These are phyloP conservation scores for Cerastis rubricosa DNA, from an alignment of 2,888 invertebrate genomes.

Conservation along the genomic window DNA sequence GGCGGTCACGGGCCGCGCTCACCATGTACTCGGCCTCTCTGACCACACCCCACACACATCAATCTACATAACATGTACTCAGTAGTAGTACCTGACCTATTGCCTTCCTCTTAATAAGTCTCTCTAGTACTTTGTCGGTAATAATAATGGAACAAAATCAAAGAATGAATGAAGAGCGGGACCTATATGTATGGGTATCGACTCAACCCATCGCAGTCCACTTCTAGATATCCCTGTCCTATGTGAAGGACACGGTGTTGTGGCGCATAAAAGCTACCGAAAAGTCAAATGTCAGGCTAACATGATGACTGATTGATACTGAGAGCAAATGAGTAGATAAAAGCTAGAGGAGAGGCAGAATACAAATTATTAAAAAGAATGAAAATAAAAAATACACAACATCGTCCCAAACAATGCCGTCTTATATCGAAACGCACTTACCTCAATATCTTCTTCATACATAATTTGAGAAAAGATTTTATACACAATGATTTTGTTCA, in stretches of 20 bases:
- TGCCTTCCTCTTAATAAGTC: not conserved
- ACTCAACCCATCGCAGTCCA: not conserved
- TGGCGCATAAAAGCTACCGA: not conserved
- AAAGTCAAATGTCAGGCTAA: not conserved
- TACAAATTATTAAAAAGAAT: not conserved
- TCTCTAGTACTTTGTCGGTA: not conserved
- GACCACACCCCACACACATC: conserved; percentile 57
- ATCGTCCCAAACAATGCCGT: not conserved
- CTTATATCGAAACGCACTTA: not conserved
- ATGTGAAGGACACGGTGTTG: not conserved
- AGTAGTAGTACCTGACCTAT: conserved; percentile 2
- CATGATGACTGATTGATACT: not conserved
- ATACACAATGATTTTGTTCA: not conserved
- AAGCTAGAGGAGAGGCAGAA: not conserved
- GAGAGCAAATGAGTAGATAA: not conserved
- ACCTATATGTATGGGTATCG: not conserved
- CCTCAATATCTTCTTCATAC: not conserved
- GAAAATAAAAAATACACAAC: not conserved
- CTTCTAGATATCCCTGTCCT: not conserved
- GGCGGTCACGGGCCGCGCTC: conserved; percentile 58
- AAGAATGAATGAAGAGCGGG: not conserved
- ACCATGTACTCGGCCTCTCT: conserved; percentile 25
- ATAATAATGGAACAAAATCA: not conserved
- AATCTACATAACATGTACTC: conserved; percentile 38
- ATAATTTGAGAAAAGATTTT: not conserved